Percentiles rank a stretch among this genome's conserved stretches.
phyloP scores from a whole-genome alignment of 2,113 vertebrate genomes.

The Stigmatopora argus region DNA sequence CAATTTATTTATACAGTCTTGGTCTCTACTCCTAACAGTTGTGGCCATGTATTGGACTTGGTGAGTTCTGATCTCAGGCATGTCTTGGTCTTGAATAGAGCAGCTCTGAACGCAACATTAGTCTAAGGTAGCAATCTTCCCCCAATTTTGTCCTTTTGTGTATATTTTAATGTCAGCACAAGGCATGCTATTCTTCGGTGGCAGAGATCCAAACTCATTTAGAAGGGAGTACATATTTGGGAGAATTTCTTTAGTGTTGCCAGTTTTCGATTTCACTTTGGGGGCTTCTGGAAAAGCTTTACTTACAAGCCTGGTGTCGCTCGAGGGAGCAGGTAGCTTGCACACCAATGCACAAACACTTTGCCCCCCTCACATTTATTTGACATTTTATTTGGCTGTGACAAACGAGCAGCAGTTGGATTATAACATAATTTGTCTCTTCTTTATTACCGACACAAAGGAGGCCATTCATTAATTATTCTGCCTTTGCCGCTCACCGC shows the following conservation, averaged over 20 bases:
- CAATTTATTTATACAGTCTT: too few species aligned
- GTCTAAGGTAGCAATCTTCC: too few species aligned
- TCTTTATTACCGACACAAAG: conserved; percentile 99
- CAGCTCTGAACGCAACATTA: too few species aligned
- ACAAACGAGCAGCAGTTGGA: conserved; percentile 99
- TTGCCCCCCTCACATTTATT: conserved; percentile 97
- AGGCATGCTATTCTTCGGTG: conserved; percentile 14
- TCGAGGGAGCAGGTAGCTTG: conserved; percentile 90
- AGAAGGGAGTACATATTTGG: conserved; percentile 24
- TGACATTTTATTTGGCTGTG: conserved; percentile 99
- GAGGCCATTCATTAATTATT: conserved; percentile 99
- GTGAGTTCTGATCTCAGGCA: too few species aligned
- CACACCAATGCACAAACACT: conserved; percentile 97
- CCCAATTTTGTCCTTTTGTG: neutral
- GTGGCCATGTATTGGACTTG: too few species aligned
- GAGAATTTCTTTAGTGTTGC: conserved; percentile 52
- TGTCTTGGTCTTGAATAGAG: too few species aligned
- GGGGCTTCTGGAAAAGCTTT: conserved; percentile 38
- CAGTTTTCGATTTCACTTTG: conserved; percentile 21
- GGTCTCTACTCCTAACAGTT: too few species aligned
- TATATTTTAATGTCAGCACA: neutral
- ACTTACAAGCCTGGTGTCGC: conserved; percentile 61
- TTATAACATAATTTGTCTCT: conserved; percentile 99
- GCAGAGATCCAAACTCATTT: conserved; percentile 10
- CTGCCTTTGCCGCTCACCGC: conserved; percentile 96